Evolutionary conservation across 1,140 invertebrate species (phyloP), one percentile per base, ranked within the genome.

Genomic region (Plutomurus gul): DNA sequence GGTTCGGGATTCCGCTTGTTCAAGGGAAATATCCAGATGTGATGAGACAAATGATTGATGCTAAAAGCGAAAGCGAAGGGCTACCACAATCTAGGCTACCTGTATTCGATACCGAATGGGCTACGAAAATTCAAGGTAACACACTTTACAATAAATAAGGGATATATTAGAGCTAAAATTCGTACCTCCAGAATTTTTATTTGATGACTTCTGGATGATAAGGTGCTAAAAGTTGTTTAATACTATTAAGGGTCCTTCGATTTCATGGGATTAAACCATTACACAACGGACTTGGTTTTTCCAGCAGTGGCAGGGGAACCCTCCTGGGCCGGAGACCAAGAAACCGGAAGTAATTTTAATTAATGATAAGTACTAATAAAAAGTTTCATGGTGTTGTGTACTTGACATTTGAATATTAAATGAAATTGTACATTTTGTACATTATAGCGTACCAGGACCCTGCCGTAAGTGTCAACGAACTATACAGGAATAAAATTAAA

Each of bases 1-100:
- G 90, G 91, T 89, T 88, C 71, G 88, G 89, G 0, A 85, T 92
- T 84, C 90, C 90, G 16, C 89, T 92, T 76, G 89, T 89, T 85
- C 79, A 87, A 1, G 91, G 91, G 0, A 89, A 92, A 81, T 92
- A 91, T 84, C 91, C 91, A 1, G 80, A 85, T 72, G 85, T 90
- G 20, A 87, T 92, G 85, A 89, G 89, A 78, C 84, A 89, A 36
- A 87, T 87, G 43, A 86, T 92, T 75, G 88, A 84, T 6, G 84
- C 77, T 3, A 91, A 89, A 74, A 92, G 90, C 84, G 85, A 78
- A 33, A 77, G 84, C 5, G 88, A 92, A 82, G 87, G 89, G 2
- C 88, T 86, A 56, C 30, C 81, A 0, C 85, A 83, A 27, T 90
- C 89, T 0, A 85, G 89, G 43, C 86, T 91, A 0, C 89, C 89